Evolutionary conservation across 2,888 invertebrate genomes (phyloP).

Genomic region (Bedellia somnulentella): DNA sequence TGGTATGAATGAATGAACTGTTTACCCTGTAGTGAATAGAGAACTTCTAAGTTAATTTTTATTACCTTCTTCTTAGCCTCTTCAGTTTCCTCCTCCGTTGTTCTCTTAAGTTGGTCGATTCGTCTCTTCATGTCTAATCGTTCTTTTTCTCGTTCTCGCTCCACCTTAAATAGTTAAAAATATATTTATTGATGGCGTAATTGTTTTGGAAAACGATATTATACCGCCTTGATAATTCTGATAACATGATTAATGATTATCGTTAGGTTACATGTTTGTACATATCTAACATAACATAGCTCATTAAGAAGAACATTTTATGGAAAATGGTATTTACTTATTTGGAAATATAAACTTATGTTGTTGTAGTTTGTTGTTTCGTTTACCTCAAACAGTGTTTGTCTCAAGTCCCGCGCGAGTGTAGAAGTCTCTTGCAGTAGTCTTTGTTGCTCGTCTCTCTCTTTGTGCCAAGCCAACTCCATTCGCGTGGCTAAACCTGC

Average conservation of each 20-base stretch:
- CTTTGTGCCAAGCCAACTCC: conserved; percentile 93
- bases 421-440: conserved; percentile 88
- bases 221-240: too few relatives aligned
- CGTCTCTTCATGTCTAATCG: conserved; percentile 83
- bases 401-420: conserved; percentile 81
- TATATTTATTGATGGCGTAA: conserved; percentile 5
- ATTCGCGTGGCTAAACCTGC: conserved; percentile 84
- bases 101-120: conserved; percentile 80
- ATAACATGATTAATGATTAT: too few relatives aligned
- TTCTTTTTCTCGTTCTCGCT: conserved; percentile 88
- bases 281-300: too few relatives aligned
- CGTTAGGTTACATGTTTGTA: too few relatives aligned
- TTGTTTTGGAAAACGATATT: too few relatives aligned
- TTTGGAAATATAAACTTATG: too few relatives aligned
- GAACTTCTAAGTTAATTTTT: too few relatives aligned
- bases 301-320: too few relatives aligned
- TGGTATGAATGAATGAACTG: too few relatives aligned
- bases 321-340: too few relatives aligned
- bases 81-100: conserved; percentile 86
- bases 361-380: background rate
- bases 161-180: conserved; percentile 74
- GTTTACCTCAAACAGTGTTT: conserved; percentile 78
- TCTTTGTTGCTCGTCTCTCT: conserved; percentile 89
- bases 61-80: conserved; percentile 81
- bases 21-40: too few relatives aligned